These are phyloP conservation scores for Phasia obesa DNA, from an alignment of 2,888 invertebrate species.

Conservation along the genomic window DNA sequence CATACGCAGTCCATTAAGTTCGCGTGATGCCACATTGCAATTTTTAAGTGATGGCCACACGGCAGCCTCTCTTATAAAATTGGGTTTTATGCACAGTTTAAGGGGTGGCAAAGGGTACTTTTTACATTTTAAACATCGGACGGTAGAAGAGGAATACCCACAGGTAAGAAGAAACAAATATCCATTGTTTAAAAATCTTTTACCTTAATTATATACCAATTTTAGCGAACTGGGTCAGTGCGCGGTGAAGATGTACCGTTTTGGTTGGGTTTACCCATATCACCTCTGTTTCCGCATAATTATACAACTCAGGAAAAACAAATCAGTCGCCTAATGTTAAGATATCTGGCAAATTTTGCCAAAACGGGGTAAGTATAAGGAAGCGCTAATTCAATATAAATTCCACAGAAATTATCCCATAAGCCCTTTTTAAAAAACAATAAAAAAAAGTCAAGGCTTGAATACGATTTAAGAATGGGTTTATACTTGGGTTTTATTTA, in stretches of 20 bases:
- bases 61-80: conserved; percentile 90
- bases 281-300: conserved; percentile 88
- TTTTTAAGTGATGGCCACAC: conserved; percentile 96
- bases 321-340: conserved; percentile 90
- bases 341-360: conserved; percentile 93
- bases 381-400: background rate
- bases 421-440: too few relatives aligned
- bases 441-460: too few relatives aligned
- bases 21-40: conserved; percentile 92
- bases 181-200: background rate
- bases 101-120: conserved; percentile 92
- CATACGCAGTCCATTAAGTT: conserved; percentile 92
- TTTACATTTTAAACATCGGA: conserved; percentile 94
- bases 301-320: conserved; percentile 90
- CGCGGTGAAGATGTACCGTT: conserved; percentile 94
- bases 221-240: conserved; percentile 90
- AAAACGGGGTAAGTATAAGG: conserved; percentile 89
- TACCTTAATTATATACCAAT: background rate
- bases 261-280: conserved; percentile 90
- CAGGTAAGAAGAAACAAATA: conserved; percentile 84
- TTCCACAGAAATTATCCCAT: too few relatives aligned
- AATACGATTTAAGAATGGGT: too few relatives aligned
- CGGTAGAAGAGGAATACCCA: conserved; percentile 90
- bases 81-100: conserved; percentile 91
- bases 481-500: too few relatives aligned